These are phyloP conservation scores for Stigmatopora argus DNA, from an alignment of 2,113 vertebrate genomes.

Conservation along the genomic window DNA sequence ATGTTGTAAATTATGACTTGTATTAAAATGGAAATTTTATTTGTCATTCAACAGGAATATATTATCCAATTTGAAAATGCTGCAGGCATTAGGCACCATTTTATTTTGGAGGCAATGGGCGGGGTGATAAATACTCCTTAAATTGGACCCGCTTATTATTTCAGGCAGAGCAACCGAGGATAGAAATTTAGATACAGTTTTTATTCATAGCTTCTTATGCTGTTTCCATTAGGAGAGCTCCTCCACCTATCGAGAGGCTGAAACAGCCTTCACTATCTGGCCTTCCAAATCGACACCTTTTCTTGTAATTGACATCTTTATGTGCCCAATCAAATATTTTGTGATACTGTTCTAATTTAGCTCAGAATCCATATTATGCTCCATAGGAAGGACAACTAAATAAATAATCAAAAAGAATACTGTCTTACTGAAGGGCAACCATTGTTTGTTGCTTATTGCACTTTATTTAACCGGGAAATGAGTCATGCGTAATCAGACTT, in stretches of 20 bases:
- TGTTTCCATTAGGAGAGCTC: constrained; percentile 63
- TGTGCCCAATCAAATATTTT: constrained; percentile 47
- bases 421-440: constrained; percentile 6
- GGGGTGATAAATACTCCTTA: constrained; percentile 68
- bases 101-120: constrained; percentile 55
- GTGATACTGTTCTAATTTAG: constrained; percentile 42
- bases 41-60: constrained; percentile 60
- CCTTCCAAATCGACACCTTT: constrained; percentile 41
- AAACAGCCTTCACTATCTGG: constrained; percentile 45
- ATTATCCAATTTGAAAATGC: constrained; percentile 64
- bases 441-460: not conserved
- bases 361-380: constrained; percentile 8
- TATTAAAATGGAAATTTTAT: constrained; percentile 57
- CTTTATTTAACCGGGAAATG: constrained; percentile 18
- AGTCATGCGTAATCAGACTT: not conserved
- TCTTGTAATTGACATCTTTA: constrained; percentile 58
- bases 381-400: not conserved
- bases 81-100: constrained; percentile 51
- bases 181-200: constrained; percentile 67
- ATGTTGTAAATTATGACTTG: constrained; percentile 53
- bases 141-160: constrained; percentile 71
- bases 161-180: constrained; percentile 61
- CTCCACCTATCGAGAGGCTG: constrained; percentile 52
- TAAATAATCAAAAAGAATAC: constrained; percentile 2
- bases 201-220: constrained; percentile 59